These are phyloP conservation scores for Poeciliopsis prolifica DNA, from an alignment of 2,113 vertebrate species.

Conservation along the genomic window DNA sequence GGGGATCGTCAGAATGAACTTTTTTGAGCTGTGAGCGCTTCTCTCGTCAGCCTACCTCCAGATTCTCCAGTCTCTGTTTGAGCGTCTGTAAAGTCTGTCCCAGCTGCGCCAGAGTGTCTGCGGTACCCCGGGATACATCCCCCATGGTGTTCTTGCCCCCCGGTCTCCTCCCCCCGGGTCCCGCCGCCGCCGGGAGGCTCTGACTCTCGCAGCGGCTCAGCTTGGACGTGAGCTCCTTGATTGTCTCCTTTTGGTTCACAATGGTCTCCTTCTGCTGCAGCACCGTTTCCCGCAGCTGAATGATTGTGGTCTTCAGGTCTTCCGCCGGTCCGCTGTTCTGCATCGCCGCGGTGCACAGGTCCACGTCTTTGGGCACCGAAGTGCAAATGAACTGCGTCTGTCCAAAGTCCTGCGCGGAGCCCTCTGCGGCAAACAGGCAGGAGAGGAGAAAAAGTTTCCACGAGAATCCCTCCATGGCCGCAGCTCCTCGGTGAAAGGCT, in stretches of 20 bases:
- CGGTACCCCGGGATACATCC: constrained; percentile 90
- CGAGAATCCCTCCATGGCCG: constrained; percentile 69
- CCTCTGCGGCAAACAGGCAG: constrained; percentile 64
- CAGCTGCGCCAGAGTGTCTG: constrained; percentile 93
- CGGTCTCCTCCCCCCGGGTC: constrained; percentile 77
- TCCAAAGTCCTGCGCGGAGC: constrained; percentile 85
- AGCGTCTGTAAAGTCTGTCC: constrained; percentile 95
- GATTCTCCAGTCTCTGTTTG: constrained; percentile 92
- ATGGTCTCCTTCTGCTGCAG: constrained; percentile 98
- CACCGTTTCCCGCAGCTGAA: constrained; percentile 95
- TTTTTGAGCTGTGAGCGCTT: not conserved
- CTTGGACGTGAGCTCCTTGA: constrained; percentile 93
- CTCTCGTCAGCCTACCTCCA: constrained; percentile 84
- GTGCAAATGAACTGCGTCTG: constrained; percentile 97
- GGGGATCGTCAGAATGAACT: constrained; percentile 22
- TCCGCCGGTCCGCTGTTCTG: constrained; percentile 89
- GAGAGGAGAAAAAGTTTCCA: constrained; percentile 82
- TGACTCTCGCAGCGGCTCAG: constrained; percentile 94
- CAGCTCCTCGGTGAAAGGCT: constrained; percentile 3
- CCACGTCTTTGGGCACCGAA: constrained; percentile 95
- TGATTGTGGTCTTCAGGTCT: constrained; percentile 89
- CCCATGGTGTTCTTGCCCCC: constrained; percentile 92
- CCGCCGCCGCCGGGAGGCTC: constrained; percentile 82
- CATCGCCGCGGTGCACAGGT: constrained; percentile 91
- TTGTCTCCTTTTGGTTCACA: constrained; percentile 94